phyloP scores from a whole-genome alignment of 2,888 invertebrate genomes.

The Tiliacea aurago region DNA sequence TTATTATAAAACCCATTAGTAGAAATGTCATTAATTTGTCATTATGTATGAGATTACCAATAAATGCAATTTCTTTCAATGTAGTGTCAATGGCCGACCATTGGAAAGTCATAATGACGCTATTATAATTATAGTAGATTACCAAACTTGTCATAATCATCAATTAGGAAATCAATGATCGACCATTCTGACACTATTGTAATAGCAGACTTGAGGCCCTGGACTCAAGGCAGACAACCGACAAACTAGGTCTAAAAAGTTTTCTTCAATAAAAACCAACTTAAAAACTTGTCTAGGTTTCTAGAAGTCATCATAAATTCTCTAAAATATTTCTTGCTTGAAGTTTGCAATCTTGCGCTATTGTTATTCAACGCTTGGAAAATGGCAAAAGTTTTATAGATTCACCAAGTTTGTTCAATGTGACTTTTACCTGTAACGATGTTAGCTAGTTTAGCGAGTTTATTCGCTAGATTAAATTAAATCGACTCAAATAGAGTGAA shows the following conservation, averaged over 20 bases:
- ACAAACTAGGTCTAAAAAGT: conserved; percentile 2
- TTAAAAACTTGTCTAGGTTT: conserved; percentile 18
- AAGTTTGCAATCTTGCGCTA: conserved; percentile 21
- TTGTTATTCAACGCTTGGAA: conserved; percentile 26
- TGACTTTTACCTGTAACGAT: conserved; percentile 42
- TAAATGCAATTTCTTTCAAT: too few species aligned
- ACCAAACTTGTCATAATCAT: too few species aligned
- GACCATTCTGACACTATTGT: too few species aligned
- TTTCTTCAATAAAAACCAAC: conserved; percentile 7
- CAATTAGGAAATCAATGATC: too few species aligned
- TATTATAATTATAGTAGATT: too few species aligned
- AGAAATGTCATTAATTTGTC: too few species aligned
- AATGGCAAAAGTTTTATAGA: conserved; percentile 41
- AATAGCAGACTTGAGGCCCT: too few species aligned
- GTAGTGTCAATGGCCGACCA: too few species aligned
- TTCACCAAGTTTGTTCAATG: conserved; percentile 44
- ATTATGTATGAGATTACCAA: too few species aligned
- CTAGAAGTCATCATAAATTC: conserved; percentile 28
- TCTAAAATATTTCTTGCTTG: conserved; percentile 33
- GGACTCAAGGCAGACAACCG: conserved; percentile 13
- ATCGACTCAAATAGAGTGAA: conserved; percentile 10
- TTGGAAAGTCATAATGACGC: too few species aligned
- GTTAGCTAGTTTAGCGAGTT: conserved; percentile 29
- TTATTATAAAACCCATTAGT: too few species aligned
- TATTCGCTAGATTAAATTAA: conserved; percentile 32